phyloP scores from a whole-genome alignment of 2,113 vertebrate species.

The Aleadryas rufinucha region DNA sequence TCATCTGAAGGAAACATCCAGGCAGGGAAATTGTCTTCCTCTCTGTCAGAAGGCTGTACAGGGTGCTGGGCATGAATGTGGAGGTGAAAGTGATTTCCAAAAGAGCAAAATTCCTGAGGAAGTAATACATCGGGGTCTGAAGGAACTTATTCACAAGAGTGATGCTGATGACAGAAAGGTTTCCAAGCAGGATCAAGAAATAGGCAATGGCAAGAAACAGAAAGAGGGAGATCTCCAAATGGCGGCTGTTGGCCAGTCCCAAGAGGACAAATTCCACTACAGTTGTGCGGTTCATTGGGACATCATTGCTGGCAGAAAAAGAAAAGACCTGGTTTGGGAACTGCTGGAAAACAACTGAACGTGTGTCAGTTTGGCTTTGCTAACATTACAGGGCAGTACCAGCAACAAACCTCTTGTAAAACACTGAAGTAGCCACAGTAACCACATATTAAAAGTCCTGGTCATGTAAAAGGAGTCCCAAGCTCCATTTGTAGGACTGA shows the following conservation, averaged over 20 bases:
- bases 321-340: background rate
- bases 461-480: background rate
- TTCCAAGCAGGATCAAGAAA: slow-evolving; percentile 27
- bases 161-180: background rate
- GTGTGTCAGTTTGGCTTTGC: background rate
- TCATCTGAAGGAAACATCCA: slow-evolving; percentile 21
- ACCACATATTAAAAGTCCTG: background rate
- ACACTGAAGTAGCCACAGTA: background rate
- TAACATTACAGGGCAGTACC: background rate
- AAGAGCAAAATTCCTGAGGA: slow-evolving; percentile 26
- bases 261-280: slow-evolving; percentile 19
- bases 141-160: background rate
- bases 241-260: background rate
- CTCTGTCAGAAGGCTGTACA: background rate
- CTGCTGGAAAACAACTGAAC: background rate
- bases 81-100: slow-evolving; percentile 30
- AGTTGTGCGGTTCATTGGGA: background rate
- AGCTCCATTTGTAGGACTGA: background rate
- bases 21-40: background rate
- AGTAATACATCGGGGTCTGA: slow-evolving; percentile 40
- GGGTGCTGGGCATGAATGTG: background rate
- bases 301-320: background rate
- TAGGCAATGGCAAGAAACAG: background rate
- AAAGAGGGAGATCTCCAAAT: background rate
- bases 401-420: background rate